A percentile compares a stretch with the other conserved stretches of the same genome.
Evolutionary conservation across 2,888 invertebrate genomes (phyloP).

Genomic region (Bellardia pandia): DNA sequence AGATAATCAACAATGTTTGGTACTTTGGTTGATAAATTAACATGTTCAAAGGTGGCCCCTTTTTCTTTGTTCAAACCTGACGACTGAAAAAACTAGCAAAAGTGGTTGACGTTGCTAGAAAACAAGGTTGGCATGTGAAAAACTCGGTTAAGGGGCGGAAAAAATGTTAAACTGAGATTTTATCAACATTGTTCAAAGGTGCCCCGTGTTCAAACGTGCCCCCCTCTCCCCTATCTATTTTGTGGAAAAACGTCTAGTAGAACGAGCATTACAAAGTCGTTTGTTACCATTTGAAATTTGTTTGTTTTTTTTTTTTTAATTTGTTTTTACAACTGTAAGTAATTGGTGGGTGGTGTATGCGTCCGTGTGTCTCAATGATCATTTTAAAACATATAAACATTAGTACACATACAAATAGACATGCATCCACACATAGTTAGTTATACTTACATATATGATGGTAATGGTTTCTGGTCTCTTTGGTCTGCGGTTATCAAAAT

Average conservation of each 20-base stretch:
- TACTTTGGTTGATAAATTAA: too few relatives aligned
- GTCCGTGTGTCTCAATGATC: background rate
- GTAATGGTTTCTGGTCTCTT: conserved; percentile 60
- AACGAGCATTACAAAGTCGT: background rate
- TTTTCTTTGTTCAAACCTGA: too few relatives aligned
- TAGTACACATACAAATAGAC: background rate
- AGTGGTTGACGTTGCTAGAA: too few relatives aligned
- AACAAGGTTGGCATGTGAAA: too few relatives aligned
- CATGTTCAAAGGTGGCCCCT: too few relatives aligned
- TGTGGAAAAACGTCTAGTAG: background rate
- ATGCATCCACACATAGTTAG: background rate
- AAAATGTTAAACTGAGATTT: too few relatives aligned
- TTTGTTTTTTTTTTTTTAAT: background rate
- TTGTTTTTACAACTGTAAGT: background rate
- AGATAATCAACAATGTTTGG: too few relatives aligned
- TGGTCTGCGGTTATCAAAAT: conserved; percentile 69
- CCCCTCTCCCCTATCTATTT: too few relatives aligned
- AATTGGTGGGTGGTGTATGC: background rate
- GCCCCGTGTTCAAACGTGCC: too few relatives aligned
- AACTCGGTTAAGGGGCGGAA: too few relatives aligned
- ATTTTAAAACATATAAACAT: conserved; percentile 1
- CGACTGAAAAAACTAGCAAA: too few relatives aligned
- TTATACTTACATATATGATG: conserved; percentile 9
- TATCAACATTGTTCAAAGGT: too few relatives aligned
- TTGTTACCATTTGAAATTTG: background rate